Conservation (phyloP, 1,140 invertebrate species). For the Drosophila virilis region DNA sequence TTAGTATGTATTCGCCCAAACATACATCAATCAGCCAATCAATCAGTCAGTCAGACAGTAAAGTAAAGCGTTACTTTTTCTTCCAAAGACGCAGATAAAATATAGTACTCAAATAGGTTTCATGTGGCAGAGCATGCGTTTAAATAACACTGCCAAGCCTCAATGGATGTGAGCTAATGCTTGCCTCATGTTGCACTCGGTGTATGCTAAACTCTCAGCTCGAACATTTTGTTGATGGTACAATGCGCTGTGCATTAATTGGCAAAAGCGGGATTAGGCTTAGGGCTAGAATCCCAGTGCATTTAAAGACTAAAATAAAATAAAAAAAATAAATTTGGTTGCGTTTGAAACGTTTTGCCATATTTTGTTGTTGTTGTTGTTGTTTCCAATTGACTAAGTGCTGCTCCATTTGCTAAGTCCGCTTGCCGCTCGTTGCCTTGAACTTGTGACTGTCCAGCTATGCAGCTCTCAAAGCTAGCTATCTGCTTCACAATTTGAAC, state of each 20-base stretch:
- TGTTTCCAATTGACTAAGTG: conserved; percentile 2
- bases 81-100: conserved; percentile 47
- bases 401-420: background rate
- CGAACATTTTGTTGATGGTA: background rate
- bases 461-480: background rate
- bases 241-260: background rate
- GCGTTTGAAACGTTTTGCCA: background rate
- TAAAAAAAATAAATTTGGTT: background rate
- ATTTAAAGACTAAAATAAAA: too few relatives aligned
- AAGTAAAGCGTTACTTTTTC: conserved; percentile 9
- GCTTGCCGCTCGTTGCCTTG: background rate
- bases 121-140: conserved; percentile 64
- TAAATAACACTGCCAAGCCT: conserved; percentile 46
- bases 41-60: background rate
- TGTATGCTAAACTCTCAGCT: background rate
- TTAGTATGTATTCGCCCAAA: conserved; percentile 5
- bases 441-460: background rate
- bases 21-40: background rate
- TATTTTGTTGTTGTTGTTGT: too few relatives aligned
- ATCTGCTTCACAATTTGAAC: conserved; percentile 11
- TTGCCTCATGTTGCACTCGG: conserved; percentile 42
- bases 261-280: too few relatives aligned
- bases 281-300: too few relatives aligned
- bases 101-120: conserved; percentile 59
- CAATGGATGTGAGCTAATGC: conserved; percentile 15